Percentiles rank a stretch among this genome's conserved stretches.
phyloP scores from a whole-genome alignment of 2,888 invertebrate genomes.

The Orchesella flavescens region DNA sequence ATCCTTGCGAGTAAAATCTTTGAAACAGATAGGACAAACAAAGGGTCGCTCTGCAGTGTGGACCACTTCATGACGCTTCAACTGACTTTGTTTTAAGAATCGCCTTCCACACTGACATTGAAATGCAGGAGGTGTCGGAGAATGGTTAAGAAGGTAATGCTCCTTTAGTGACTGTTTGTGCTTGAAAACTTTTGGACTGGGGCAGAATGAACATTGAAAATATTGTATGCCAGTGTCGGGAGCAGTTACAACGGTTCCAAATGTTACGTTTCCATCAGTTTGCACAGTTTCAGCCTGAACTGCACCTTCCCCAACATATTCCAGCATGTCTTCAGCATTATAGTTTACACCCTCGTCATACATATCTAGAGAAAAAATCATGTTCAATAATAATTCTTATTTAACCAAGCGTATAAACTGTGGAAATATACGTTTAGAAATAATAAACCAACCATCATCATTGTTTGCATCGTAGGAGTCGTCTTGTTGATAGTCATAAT shows the following conservation, averaged over 20 bases:
- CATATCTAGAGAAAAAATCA: constrained; percentile 23
- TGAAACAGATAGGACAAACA: constrained; percentile 45
- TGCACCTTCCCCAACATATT: constrained; percentile 33
- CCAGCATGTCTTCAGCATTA: constrained; percentile 35
- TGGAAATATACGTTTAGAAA: not conserved
- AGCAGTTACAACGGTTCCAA: constrained; percentile 54
- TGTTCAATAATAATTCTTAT: not conserved
- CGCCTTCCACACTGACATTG: constrained; percentile 53
- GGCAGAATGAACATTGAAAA: constrained; percentile 56
- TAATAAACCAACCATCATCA: constrained; percentile 10
- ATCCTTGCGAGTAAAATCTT: constrained; percentile 55
- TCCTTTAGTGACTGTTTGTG: constrained; percentile 52
- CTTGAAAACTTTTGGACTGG: constrained; percentile 51
- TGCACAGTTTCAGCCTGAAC: constrained; percentile 41
- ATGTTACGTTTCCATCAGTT: constrained; percentile 55
- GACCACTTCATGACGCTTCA: constrained; percentile 54
- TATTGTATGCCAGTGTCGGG: constrained; percentile 47
- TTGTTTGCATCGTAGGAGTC: constrained; percentile 29
- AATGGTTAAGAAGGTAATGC: constrained; percentile 52
- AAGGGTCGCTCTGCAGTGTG: constrained; percentile 47
- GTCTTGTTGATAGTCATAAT: constrained; percentile 28
- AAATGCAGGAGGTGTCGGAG: constrained; percentile 43
- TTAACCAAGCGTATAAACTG: not conserved
- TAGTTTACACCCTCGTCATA: constrained; percentile 33
- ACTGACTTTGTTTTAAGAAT: constrained; percentile 47